Evolutionary conservation across 2,797 vertebrate genomes (phyloP).

Genomic region (Yasuhikotakia modesta): DNA sequence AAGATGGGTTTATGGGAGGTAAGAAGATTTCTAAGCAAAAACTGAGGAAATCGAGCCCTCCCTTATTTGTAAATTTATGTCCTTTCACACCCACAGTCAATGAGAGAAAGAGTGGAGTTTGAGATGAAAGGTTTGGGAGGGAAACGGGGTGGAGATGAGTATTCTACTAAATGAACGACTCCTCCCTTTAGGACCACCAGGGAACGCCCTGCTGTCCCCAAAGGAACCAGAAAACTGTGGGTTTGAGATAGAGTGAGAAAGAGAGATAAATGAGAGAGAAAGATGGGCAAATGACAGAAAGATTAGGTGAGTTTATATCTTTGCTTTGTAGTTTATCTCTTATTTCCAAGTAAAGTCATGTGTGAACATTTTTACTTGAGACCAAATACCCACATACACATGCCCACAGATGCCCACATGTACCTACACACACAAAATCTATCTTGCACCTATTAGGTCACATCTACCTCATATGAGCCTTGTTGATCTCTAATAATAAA

Average conservation of each 20-base stretch:
- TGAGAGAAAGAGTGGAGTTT: slow-evolving; percentile 57
- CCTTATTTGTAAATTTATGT: slow-evolving; percentile 63
- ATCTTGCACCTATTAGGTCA: not conserved
- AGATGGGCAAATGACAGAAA: slow-evolving; percentile 13
- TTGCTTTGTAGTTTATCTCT: slow-evolving; percentile 10
- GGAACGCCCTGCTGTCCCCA: slow-evolving; percentile 13
- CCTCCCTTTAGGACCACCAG: slow-evolving; percentile 65
- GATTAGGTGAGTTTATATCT: not conserved
- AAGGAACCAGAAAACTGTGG: slow-evolving; percentile 16
- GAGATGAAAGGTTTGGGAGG: slow-evolving; percentile 70
- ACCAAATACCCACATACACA: not conserved
- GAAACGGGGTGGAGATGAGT: slow-evolving; percentile 66
- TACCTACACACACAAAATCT: not conserved
- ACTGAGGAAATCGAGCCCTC: slow-evolving; percentile 41
- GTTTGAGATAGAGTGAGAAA: not conserved
- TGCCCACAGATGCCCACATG: not conserved
- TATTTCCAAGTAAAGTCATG: not conserved
- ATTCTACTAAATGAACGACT: slow-evolving; percentile 69
- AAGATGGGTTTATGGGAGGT: slow-evolving; percentile 4
- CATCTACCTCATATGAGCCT: not conserved
- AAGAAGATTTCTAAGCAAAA: slow-evolving; percentile 66
- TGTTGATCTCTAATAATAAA: not conserved
- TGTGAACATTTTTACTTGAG: not conserved
- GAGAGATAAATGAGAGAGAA: not conserved
- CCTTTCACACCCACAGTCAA: slow-evolving; percentile 47